These are phyloP conservation scores for Erythrolamprus reginae DNA, from an alignment of 2,113 vertebrate genomes.

Conservation along the genomic window DNA sequence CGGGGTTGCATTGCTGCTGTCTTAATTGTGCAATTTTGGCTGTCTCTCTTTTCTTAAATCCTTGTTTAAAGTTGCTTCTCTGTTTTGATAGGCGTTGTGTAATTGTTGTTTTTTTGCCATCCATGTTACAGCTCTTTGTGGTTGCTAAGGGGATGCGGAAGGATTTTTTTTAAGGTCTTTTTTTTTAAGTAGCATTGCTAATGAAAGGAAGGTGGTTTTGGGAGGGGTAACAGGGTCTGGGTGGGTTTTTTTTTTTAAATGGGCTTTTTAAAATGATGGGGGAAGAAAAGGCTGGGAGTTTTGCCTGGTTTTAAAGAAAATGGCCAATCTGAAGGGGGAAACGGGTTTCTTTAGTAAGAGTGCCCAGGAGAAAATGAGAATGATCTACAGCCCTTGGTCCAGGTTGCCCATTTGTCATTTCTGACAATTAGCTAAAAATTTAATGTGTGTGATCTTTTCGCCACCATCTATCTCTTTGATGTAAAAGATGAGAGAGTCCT, in stretches of 20 bases:
- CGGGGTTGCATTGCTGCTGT: neutral
- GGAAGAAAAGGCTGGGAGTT: constrained; percentile 23
- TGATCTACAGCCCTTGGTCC: constrained; percentile 27
- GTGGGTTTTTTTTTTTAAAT: neutral
- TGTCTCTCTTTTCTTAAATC: neutral
- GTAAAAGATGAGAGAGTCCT: constrained; percentile 23
- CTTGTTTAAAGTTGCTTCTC: constrained; percentile 11
- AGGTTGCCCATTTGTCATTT: constrained; percentile 49
- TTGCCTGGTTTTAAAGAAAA: neutral
- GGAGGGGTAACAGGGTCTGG: accelerated
- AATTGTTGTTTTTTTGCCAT: constrained; percentile 37
- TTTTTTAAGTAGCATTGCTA: neutral
- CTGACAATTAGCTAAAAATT: constrained; percentile 41
- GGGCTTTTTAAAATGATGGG: neutral
- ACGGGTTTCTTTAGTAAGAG: neutral
- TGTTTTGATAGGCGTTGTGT: constrained; percentile 48
- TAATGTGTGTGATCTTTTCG: constrained; percentile 34
- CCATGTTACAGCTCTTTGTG: constrained; percentile 44
- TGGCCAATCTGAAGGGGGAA: neutral
- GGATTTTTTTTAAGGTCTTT: neutral
- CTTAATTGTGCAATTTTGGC: constrained; percentile 10
- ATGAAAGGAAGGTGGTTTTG: neutral
- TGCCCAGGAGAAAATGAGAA: constrained; percentile 28
- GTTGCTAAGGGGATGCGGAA: constrained; percentile 34
- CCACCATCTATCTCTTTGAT: constrained; percentile 39